A percentile compares a stretch with the other conserved stretches of the same genome.
These are phyloP conservation scores for Salarias fasciatus DNA, from an alignment of 2,797 vertebrate species.

Conservation along the genomic window DNA sequence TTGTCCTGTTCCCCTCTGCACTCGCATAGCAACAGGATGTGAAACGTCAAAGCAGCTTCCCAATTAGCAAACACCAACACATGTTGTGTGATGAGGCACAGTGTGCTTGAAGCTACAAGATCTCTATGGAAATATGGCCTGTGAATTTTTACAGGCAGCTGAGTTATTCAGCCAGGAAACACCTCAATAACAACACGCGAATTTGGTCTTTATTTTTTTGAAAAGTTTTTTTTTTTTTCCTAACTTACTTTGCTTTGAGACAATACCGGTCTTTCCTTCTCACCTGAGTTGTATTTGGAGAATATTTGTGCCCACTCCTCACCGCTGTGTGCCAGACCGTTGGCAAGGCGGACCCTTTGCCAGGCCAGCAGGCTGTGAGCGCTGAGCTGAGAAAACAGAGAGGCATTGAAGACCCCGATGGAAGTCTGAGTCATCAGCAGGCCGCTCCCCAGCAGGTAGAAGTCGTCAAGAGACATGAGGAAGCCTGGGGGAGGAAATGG, in stretches of 20 bases:
- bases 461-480: slow-evolving; percentile 91
- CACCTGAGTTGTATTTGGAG: slow-evolving; percentile 89
- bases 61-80: slow-evolving; percentile 52
- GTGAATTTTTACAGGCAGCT: no score
- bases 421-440: slow-evolving; percentile 92
- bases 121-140: slow-evolving; percentile 26
- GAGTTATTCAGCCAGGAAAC: no score
- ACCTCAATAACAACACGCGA: no score
- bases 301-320: slow-evolving; percentile 87
- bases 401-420: slow-evolving; percentile 86
- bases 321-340: slow-evolving; percentile 85
- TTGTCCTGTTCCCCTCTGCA: slow-evolving; percentile 43
- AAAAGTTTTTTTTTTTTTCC: no score
- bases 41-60: slow-evolving; percentile 46
- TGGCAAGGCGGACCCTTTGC: slow-evolving; percentile 91
- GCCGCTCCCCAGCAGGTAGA: slow-evolving; percentile 84
- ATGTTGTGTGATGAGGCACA: no score
- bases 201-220: no score
- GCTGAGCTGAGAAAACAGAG: slow-evolving; percentile 81
- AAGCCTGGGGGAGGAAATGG: slow-evolving; percentile 78
- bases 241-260: no score
- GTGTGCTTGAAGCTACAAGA: slow-evolving; percentile 10
- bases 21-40: slow-evolving; percentile 57
- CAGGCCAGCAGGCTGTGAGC: slow-evolving; percentile 89
- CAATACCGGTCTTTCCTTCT: slow-evolving; percentile 12